Evolutionary conservation across 2,888 invertebrate genomes (phyloP), one percentile per base, ranked within the genome.

Genomic region (Campopleginae sp.): DNA sequence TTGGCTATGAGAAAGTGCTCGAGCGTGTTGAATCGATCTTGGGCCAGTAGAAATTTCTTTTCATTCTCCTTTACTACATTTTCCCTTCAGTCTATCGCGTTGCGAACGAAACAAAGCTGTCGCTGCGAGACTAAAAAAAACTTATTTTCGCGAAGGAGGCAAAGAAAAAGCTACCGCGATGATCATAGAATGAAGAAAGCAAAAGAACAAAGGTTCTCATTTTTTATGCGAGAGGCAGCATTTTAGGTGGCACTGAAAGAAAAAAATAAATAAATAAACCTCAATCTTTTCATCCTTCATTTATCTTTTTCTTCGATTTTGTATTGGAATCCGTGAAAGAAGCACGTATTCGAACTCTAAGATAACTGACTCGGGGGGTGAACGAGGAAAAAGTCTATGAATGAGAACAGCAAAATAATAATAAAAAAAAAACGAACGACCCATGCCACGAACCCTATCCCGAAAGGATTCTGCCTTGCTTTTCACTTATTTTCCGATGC

Each of bases 261-360:
- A 76, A 78, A 81, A 42, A 66, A 14, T 58, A 65, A 76, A 78
- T 79, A 42, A 66, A 27, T 58, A 42, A 75, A 78, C 48, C 70
- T 79, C 70, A 79, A 79, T 76, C 71, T 61, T 76, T 46, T 66
- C 44, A 48, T 58, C 23, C 65, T 76, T 76, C 51, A 51, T 80
- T 51, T 58, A 23, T 74, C 31, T 82, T 70, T 65, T 65, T 70
- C 51, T 46, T 75, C 74, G 63, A 19, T 74, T 82, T 65, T 79
- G 79, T 82, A 82, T 75, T 79, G 81, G 75, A 66, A 79, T 75
- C 81, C 58, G 78, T 61, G 75, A 82, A 79, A 72, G 82, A 58
- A 70, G 66, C 48, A 48, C 65, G 66, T 77, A 58, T 80, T 54
- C 71, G 77, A 77, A 65, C 31, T 70, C 38, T 44, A 58, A 68